A percentile compares a stretch with the other conserved stretches of the same genome.
Conservation (phyloP, 2,797 vertebrate genomes). For the Silurus lanzhouensis region DNA sequence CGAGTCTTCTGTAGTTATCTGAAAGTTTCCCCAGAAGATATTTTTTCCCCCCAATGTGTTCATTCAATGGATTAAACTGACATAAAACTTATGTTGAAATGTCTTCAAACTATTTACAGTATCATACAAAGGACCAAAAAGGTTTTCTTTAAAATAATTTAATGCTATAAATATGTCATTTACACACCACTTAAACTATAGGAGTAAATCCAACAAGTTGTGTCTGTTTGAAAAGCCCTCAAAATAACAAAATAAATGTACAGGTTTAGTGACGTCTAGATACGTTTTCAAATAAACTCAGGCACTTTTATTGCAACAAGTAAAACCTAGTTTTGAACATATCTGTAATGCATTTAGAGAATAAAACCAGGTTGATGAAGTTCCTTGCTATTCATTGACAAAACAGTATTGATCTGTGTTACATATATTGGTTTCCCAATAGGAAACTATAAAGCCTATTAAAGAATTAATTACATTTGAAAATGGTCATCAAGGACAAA, state of each 20-base stretch:
- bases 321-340: neutral
- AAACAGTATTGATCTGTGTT: neutral
- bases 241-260: neutral
- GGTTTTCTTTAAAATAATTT: neutral
- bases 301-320: neutral
- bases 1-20: neutral
- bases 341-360: neutral
- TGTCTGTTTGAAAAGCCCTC: neutral
- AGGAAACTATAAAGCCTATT: slow-evolving; percentile 19
- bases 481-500: slow-evolving; percentile 11
- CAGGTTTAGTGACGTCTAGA: neutral
- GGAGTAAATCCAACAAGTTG: neutral
- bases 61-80: neutral
- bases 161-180: neutral
- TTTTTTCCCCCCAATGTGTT: neutral
- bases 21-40: neutral
- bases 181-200: neutral
- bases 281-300: neutral
- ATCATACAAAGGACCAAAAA: neutral
- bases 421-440: slow-evolving; percentile 5
- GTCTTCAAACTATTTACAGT: neutral
- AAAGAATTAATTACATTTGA: slow-evolving; percentile 23
- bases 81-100: neutral
- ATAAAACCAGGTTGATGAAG: neutral
- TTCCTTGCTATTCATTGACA: neutral